Base-by-base conservation (phyloP, 2,113 vertebrate genomes). In the Danionella cerebrum region DNA sequence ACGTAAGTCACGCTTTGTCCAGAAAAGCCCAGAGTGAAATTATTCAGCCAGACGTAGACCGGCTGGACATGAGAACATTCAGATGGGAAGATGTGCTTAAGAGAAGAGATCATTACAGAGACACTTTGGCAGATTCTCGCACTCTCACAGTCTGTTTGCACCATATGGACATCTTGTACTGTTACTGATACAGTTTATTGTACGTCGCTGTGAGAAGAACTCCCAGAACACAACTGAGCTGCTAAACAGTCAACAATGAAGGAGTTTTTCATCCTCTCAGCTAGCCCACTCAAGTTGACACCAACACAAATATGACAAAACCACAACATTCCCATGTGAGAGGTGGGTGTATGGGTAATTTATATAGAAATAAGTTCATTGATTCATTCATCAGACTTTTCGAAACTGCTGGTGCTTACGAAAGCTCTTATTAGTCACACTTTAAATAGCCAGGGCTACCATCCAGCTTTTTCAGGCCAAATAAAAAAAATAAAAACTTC, bases 1-100 rank as follows among this genome's bases (percentile, higher is more conserved):
- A 65, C 59, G 19, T 22, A 50, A 65, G 59, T 71, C 69, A 58
- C 59, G 18, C 29, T 36, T 48, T 45, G 69, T 71, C 69, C 51
- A 63, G 69, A 71, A 55, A 71, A 71, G 59, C 29, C 58, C 27
- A 2, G 59, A 71, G 29, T 65, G 55, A 62, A 71, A 65, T 71
- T 65, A 71, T 65, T 71, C 69, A 71, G 22, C 52, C 11, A 25
- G 50, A 71, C 69, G 33, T 12, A 44, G 39, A 35, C 38, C 62
- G 36, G 63, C 68, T 65, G 69, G 53, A 65, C 39, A 39, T 35
- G 55, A 51, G 31, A n/a, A 38, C 39, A 51, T 35, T 55, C 59
- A 55, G 45, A 63, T 55, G 53, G 50, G 42, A 39, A 65, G 24
- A 22, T 41, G 38, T 71, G 50, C 48, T 41, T 31, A 54, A 36